These are phyloP conservation scores for Anagyrus pseudococci DNA, from an alignment of 2,888 invertebrate genomes.

Conservation along the genomic window DNA sequence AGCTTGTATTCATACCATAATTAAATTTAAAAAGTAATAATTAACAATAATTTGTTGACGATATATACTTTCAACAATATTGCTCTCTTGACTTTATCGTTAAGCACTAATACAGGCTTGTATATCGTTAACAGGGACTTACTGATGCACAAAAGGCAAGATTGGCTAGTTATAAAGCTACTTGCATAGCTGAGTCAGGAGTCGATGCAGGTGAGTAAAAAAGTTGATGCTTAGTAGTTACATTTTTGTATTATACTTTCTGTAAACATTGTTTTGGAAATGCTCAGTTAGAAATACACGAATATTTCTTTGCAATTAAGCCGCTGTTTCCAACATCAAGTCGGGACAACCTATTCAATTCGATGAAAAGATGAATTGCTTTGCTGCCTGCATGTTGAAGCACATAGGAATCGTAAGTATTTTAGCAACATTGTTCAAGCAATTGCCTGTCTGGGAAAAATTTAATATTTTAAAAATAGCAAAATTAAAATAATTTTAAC, in stretches of 20 bases:
- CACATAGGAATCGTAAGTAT: constrained; percentile 52
- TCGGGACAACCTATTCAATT: constrained; percentile 38
- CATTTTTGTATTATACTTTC: background rate
- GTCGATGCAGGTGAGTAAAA: constrained; percentile 46
- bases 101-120: too few relatives aligned
- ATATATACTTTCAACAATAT: too few relatives aligned
- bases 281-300: too few relatives aligned
- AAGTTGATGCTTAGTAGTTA: too few relatives aligned
- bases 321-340: constrained; percentile 44
- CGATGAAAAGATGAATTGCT: constrained; percentile 51
- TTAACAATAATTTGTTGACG: too few relatives aligned
- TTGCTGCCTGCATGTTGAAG: constrained; percentile 50
- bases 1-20: too few relatives aligned
- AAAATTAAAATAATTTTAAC: background rate
- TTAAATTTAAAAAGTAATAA: too few relatives aligned
- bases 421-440: too few relatives aligned
- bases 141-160: constrained; percentile 45
- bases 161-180: constrained; percentile 42
- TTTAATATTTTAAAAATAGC: too few relatives aligned
- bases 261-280: too few relatives aligned
- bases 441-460: background rate
- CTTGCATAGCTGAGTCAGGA: constrained; percentile 47
- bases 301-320: too few relatives aligned
- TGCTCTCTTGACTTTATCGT: too few relatives aligned
- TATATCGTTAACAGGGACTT: constrained; percentile 26